A percentile compares a stretch with the other conserved stretches of the same genome.
Conservation (phyloP, 2,888 invertebrate genomes). For the Himalopsyche anomala region DNA sequence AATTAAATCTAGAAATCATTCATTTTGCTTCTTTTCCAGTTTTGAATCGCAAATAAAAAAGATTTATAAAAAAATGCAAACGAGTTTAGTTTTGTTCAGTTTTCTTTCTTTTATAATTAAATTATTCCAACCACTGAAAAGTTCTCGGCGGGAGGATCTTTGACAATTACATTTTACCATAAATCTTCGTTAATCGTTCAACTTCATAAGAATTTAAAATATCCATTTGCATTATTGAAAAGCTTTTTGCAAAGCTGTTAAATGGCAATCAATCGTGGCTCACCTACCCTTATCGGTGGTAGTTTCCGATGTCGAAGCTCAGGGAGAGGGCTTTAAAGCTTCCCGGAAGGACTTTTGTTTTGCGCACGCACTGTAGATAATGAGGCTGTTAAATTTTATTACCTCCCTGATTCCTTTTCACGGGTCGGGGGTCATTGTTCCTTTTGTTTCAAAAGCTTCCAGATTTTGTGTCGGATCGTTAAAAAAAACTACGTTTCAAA, state of each 20-base stretch:
- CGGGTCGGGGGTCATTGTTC: conserved; percentile 42
- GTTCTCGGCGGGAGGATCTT: background rate
- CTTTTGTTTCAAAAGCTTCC: conserved; percentile 46
- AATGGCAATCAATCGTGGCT: conserved; percentile 43
- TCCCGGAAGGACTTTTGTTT: conserved; percentile 44
- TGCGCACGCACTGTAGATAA: conserved; percentile 51
- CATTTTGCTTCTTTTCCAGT: too few relatives aligned
- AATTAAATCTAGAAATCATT: too few relatives aligned
- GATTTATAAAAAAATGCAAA: too few relatives aligned
- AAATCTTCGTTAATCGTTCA: conserved; percentile 27
- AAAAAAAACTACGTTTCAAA: conserved; percentile 42
- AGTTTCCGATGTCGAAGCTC: conserved; percentile 41
- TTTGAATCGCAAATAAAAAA: too few relatives aligned
- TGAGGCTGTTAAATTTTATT: conserved; percentile 55
- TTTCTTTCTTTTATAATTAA: too few relatives aligned
- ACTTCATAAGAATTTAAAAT: conserved; percentile 22
- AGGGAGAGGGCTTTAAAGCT: conserved; percentile 32
- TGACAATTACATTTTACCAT: background rate
- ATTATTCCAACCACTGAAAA: too few relatives aligned
- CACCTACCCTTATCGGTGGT: conserved; percentile 40
- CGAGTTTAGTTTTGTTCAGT: too few relatives aligned
- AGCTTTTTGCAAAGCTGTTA: conserved; percentile 28
- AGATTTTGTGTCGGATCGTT: conserved; percentile 42
- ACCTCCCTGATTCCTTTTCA: conserved; percentile 47
- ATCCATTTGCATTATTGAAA: conserved; percentile 42